These are phyloP conservation scores for Chionoecetes opilio DNA, from an alignment of 1,140 invertebrate genomes.

Conservation along the genomic window DNA sequence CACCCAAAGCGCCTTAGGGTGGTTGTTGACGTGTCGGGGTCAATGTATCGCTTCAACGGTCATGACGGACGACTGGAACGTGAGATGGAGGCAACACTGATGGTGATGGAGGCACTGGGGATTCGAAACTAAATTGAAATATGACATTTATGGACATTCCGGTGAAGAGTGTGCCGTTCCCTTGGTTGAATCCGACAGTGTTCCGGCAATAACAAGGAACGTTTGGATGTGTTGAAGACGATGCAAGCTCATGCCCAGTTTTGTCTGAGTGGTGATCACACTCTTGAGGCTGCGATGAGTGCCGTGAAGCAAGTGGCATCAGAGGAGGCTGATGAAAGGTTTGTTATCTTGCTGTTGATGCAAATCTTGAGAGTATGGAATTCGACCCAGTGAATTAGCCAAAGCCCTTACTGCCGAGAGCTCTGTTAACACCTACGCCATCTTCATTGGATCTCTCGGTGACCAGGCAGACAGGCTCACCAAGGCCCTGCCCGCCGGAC, in stretches of 20 bases:
- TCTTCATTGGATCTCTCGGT: constrained; percentile 97
- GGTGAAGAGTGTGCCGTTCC: constrained; percentile 92
- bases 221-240: constrained; percentile 89
- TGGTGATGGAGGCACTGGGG: constrained; percentile 98
- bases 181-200: constrained; percentile 89
- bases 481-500: constrained; percentile 77
- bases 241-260: constrained; percentile 98
- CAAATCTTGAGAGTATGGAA: constrained; percentile 97
- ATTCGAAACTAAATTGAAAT: constrained; percentile 94
- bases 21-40: constrained; percentile 96
- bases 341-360: constrained; percentile 86
- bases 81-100: constrained; percentile 95
- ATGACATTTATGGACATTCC: constrained; percentile 97
- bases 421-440: constrained; percentile 93
- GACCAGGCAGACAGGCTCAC: constrained; percentile 91
- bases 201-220: constrained; percentile 94
- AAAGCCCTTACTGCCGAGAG: constrained; percentile 89
- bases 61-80: constrained; percentile 96
- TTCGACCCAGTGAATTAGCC: constrained; percentile 90
- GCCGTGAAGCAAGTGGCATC: constrained; percentile 90
- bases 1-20: constrained; percentile 96
- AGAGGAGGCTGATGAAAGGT: constrained; percentile 85
- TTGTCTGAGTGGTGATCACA: constrained; percentile 95
- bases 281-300: constrained; percentile 91
- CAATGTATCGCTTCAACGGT: constrained; percentile 98